Conservation (phyloP, 1,140 invertebrate genomes). For the Penaeus indicus region DNA sequence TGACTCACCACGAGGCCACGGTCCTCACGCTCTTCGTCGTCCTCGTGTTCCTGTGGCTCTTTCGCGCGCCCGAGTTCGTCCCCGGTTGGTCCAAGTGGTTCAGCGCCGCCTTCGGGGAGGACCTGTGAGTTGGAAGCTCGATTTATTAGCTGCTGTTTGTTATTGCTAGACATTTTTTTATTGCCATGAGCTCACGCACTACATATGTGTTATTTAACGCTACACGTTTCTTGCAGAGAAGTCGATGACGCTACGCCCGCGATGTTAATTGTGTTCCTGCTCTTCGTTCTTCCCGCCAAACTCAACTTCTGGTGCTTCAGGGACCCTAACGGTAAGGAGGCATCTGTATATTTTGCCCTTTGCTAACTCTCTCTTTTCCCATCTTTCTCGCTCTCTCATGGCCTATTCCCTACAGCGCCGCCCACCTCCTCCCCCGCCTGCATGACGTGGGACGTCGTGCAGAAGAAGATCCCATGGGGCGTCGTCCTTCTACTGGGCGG, state of each 20-base stretch:
- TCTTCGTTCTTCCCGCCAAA: slow-evolving; percentile 85
- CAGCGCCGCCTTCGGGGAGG: not conserved
- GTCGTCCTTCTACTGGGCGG: slow-evolving; percentile 74
- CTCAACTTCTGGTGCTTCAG: slow-evolving; percentile 70
- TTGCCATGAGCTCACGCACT: not conserved
- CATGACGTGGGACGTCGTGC: slow-evolving; percentile 69
- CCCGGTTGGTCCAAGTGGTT: slow-evolving; percentile 72
- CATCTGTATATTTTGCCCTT: not conserved
- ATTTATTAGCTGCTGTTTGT: not conserved
- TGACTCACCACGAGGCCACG: slow-evolving; percentile 84
- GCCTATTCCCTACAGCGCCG: not conserved
- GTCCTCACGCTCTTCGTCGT: slow-evolving; percentile 74
- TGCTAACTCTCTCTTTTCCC: not conserved
- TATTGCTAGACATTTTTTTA: too few species aligned
- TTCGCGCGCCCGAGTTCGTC: slow-evolving; percentile 73
- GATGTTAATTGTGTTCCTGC: slow-evolving; percentile 81
- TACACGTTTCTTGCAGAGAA: not conserved
- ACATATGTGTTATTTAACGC: not conserved
- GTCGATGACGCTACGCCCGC: slow-evolving; percentile 82
- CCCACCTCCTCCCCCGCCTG: slow-evolving; percentile 8
- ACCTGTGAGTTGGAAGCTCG: not conserved
- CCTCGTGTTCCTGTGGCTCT: slow-evolving; percentile 74
- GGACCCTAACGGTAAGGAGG: slow-evolving; percentile 73
- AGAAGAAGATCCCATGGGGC: slow-evolving; percentile 72
- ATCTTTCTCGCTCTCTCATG: not conserved